Evolutionary conservation across 2,113 vertebrate genomes (phyloP).

Genomic region (Protomyctophum bolini): DNA sequence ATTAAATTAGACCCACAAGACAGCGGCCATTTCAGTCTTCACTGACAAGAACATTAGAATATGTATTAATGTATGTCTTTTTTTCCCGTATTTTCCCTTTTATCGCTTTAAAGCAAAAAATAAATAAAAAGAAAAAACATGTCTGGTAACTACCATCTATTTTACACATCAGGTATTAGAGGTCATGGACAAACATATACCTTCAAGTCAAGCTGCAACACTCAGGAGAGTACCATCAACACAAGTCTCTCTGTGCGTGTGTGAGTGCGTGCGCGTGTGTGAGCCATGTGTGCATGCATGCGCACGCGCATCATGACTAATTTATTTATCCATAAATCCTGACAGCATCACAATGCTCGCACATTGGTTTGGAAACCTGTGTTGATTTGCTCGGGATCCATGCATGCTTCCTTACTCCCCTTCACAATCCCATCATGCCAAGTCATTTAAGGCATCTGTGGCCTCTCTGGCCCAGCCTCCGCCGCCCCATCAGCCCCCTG

Average conservation of each 20-base stretch:
- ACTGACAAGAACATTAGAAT: slow-evolving; percentile 15
- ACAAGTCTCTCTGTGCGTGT: not conserved
- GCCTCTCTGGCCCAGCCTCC: slow-evolving; percentile 71
- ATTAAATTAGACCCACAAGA: slow-evolving; percentile 46
- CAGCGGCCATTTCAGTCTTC: slow-evolving; percentile 25
- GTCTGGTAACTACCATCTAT: not conserved
- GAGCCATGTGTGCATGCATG: not conserved
- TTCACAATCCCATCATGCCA: slow-evolving; percentile 73
- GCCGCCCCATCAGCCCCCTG: slow-evolving; percentile 77
- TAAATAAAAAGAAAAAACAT: not conserved
- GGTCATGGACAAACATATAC: slow-evolving; percentile 7
- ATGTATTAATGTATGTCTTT: not conserved
- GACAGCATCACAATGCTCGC: slow-evolving; percentile 36
- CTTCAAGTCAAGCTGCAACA: slow-evolving; percentile 7
- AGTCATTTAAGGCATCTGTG: slow-evolving; percentile 80
- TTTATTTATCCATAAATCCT: slow-evolving; percentile 21
- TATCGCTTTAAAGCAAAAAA: no score
- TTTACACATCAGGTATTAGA: not conserved
- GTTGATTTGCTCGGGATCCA: slow-evolving; percentile 69
- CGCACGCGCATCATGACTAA: no score
- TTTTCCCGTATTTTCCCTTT: no score
- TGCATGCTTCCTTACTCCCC: slow-evolving; percentile 60
- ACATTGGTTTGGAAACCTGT: slow-evolving; percentile 47
- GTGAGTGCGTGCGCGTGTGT: not conserved
- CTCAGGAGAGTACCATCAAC: not conserved